A percentile compares a stretch with the other conserved stretches of the same genome.
Conservation (phyloP, 1,140 invertebrate genomes). For the Heliconius hermathena region DNA sequence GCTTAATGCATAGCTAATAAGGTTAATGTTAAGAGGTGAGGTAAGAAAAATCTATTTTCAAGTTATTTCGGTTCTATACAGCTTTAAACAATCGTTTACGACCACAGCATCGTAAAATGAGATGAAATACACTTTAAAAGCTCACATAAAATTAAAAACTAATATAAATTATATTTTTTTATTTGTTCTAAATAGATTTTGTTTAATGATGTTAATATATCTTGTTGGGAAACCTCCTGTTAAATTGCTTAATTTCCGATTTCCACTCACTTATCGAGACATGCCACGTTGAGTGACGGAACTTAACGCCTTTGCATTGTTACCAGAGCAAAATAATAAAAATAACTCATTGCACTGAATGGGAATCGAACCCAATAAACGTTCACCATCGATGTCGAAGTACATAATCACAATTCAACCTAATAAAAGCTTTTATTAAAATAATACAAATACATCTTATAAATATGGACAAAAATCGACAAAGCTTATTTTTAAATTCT, state of each 20-base stretch:
- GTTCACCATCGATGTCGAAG: too few species aligned
- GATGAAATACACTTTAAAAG: not conserved
- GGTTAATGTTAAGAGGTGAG: conserved; percentile 7
- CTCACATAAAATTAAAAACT: not conserved
- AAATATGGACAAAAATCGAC: not conserved
- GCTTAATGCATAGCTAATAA: not conserved
- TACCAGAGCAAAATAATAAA: too few species aligned
- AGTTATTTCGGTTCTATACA: not conserved
- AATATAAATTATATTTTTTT: not conserved
- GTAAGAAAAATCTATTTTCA: conserved; percentile 3
- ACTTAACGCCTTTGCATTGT: too few species aligned
- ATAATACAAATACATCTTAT: too few species aligned
- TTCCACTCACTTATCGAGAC: too few species aligned
- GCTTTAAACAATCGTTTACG: not conserved
- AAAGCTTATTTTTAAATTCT: not conserved
- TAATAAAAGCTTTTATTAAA: too few species aligned
- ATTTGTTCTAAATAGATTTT: not conserved
- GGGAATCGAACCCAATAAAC: not conserved
- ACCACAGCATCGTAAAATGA: not conserved
- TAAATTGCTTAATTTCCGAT: too few species aligned
- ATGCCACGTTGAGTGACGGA: too few species aligned
- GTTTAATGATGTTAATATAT: not conserved
- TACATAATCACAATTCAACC: too few species aligned
- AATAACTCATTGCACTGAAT: too few species aligned
- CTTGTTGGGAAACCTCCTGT: not conserved